phyloP scores from a whole-genome alignment of 2,113 vertebrate genomes.

The Saimiri boliviensis region DNA sequence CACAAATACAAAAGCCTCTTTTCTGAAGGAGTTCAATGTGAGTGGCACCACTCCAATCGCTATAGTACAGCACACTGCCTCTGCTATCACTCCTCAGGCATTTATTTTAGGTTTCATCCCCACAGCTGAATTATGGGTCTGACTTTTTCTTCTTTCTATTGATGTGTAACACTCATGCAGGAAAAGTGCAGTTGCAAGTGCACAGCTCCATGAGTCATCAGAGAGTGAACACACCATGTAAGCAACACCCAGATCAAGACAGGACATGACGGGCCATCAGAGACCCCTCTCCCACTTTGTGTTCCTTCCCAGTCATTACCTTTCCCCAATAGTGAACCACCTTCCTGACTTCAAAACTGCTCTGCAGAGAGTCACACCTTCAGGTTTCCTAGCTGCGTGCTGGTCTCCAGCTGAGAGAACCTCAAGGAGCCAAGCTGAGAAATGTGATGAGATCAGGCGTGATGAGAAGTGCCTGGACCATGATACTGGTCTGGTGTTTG shows the following conservation, averaged over 20 bases:
- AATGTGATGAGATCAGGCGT: neutral
- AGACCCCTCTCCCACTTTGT: neutral
- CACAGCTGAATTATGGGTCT: neutral
- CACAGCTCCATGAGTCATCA: neutral
- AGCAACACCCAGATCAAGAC: neutral
- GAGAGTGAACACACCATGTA: neutral
- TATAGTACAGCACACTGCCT: neutral
- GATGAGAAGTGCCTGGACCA: neutral
- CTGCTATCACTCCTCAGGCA: neutral
- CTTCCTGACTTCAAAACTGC: neutral
- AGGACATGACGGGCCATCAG: neutral
- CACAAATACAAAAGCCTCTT: neutral
- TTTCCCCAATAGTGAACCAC: too few relatives aligned
- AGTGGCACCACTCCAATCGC: neutral
- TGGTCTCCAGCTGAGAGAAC: neutral
- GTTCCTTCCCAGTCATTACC: neutral
- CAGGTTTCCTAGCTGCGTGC: neutral
- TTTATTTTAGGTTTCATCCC: neutral
- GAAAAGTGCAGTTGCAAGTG: neutral
- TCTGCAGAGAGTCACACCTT: neutral
- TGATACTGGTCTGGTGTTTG: neutral
- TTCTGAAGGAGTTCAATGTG: neutral
- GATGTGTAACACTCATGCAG: neutral
- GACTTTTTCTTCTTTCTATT: neutral
- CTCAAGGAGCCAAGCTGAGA: neutral